These are phyloP conservation scores for Craniophora ligustri DNA, from an alignment of 2,888 invertebrate species.

Conservation along the genomic window DNA sequence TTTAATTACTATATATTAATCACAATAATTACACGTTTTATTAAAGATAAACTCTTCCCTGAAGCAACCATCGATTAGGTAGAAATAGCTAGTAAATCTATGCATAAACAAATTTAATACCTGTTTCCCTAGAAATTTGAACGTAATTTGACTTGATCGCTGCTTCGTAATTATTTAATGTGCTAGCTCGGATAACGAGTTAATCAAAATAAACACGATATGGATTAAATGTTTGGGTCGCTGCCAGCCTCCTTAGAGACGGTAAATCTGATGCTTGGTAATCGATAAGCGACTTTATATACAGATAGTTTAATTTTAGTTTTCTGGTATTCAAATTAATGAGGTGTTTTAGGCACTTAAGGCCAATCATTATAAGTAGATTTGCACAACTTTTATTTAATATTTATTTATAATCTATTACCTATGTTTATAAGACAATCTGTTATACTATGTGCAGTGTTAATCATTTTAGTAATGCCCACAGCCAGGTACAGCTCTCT, in stretches of 20 bases:
- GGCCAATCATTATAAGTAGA: no score
- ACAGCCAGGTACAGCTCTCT: no score
- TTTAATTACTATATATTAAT: no score
- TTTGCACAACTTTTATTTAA: no score
- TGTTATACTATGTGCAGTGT: no score
- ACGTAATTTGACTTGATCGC: constrained; percentile 56
- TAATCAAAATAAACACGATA: constrained; percentile 40
- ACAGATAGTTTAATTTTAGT: no score
- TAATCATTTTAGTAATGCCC: no score
- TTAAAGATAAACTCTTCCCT: neutral
- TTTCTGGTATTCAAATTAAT: neutral
- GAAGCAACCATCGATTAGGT: constrained; percentile 14
- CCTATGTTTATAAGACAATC: no score
- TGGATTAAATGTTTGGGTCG: constrained; percentile 21
- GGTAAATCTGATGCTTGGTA: neutral
- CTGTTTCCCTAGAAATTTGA: constrained; percentile 45
- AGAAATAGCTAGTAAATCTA: constrained; percentile 9
- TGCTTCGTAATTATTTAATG: constrained; percentile 55
- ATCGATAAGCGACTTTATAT: neutral
- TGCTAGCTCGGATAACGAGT: constrained; percentile 41
- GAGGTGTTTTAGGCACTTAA: no score
- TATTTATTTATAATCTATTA: no score
- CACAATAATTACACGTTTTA: neutral
- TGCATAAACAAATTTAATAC: constrained; percentile 14
- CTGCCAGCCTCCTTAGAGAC: constrained; percentile 1